Evolutionary conservation across 1,140 invertebrate genomes (phyloP), one percentile per base, ranked within the genome.

Genomic region (Bombus pascuorum): DNA sequence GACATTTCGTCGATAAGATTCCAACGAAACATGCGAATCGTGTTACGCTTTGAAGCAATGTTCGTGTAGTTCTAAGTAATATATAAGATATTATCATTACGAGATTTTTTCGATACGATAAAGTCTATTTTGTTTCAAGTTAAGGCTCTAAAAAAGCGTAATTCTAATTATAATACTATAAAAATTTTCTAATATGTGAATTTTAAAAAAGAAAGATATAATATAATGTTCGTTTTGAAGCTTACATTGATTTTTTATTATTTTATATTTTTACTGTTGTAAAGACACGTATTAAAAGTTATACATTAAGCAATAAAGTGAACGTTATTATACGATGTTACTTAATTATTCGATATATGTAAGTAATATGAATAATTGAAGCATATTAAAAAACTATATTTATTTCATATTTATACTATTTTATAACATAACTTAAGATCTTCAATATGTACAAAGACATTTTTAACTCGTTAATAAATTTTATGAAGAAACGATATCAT

Each of bases 1-100:
- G 86, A 92, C 91, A 83, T 90, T 90, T 92, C 78, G 81, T 70
- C 65, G 66, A 79, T 74, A 32, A 71, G 22, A 81, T 73, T 22
- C 2, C 25, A 39, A 65, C 39, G 83, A 84, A 90, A 78, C 37
- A 81, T 59, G 73, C 80, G 84, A 86, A 84, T 85, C 47, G 42
- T 68, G 37, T 42, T 53, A 47, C 39, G 25, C 22, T 74, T 66
- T 37, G 57, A 12, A 28, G 39, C 62, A 66, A 81, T 34, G 10
- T 80, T 89, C 88, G 32, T 5, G 42, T n/a, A 28, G 62, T 73
- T 73, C 15, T n/a, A 44, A 65, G 8, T 5, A 37, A 42, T 53
- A 15, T 9, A 62, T 53, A 34, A n/a, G 8, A 44, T 13, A 28
- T 32, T 18, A 37, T 47, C 9, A 5, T 44, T n/a, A 28, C 4